Evolutionary conservation across 2,797 vertebrate species (phyloP).

Genomic region (Aotus griseimembra): DNA sequence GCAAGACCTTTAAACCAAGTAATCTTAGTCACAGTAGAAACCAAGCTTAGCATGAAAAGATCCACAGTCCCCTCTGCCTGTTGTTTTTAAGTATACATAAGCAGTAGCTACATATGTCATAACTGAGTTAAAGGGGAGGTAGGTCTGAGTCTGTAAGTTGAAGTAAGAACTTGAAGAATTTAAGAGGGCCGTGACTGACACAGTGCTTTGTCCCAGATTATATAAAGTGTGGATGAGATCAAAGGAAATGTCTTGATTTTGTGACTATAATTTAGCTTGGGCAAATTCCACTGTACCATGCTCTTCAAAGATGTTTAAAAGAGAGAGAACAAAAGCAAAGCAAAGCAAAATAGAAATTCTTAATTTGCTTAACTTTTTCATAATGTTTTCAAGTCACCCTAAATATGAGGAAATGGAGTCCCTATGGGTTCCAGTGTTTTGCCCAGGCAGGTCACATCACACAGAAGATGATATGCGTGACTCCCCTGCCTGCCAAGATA

Average conservation of each 20-base stretch:
- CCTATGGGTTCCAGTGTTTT: not conserved
- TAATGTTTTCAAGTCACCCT: constrained; percentile 1
- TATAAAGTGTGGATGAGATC: not conserved
- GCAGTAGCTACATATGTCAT: not conserved
- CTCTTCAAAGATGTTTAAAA: constrained; percentile 30
- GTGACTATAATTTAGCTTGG: not conserved
- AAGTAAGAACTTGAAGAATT: not conserved
- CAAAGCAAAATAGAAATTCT: constrained; percentile 2
- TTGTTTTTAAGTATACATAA: not conserved
- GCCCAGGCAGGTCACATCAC: not conserved
- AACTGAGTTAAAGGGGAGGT: not conserved
- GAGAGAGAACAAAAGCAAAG: not conserved
- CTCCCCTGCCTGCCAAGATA: constrained; percentile 16
- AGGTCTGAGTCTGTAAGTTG: not conserved
- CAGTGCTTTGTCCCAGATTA: not conserved
- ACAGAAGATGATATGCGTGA: not conserved
- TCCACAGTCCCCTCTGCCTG: not conserved
- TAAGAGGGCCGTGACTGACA: not conserved
- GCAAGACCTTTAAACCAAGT: not conserved
- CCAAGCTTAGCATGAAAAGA: not conserved
- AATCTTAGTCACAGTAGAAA: not conserved
- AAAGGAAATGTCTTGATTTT: not conserved
- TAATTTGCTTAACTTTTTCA: constrained; percentile 46
- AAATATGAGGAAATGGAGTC: not conserved
- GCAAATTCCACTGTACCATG: not conserved